Conservation (phyloP, 2,888 invertebrate species). For the Drosophila emarginata region DNA sequence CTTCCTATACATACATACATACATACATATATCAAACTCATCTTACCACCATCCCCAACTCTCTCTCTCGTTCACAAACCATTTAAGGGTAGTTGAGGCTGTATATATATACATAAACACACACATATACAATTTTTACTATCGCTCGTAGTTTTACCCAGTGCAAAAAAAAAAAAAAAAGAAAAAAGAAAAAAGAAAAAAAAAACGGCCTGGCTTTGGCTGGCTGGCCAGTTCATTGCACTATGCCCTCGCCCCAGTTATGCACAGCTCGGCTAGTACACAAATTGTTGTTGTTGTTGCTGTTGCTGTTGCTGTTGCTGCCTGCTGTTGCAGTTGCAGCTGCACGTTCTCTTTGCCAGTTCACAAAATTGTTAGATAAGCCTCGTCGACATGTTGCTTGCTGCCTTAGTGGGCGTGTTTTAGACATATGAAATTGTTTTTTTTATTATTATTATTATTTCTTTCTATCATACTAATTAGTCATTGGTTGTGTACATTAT, state of each 20-base stretch:
- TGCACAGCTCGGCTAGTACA: conserved; percentile 38
- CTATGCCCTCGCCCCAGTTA: conserved; percentile 81
- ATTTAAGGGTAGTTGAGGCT: conserved; percentile 23
- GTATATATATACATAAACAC: conserved; percentile 19
- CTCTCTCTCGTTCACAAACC: background rate
- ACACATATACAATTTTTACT: conserved; percentile 57
- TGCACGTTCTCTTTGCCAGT: conserved; percentile 58
- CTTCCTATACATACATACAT: background rate
- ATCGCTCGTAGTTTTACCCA: conserved; percentile 69
- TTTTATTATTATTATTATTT: background rate
- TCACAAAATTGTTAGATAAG: conserved; percentile 50
- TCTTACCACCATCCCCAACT: background rate
- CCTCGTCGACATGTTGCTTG: conserved; percentile 31
- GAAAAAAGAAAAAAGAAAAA: conserved; percentile 34
- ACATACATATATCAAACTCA: background rate
- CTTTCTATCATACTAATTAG: background rate
- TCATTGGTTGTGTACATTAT: background rate
- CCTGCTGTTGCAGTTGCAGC: conserved; percentile 52
- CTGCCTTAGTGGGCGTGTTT: background rate
- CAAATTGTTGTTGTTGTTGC: conserved; percentile 44
- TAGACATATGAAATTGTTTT: background rate
- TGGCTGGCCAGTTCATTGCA: conserved; percentile 63
- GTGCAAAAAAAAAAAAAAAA: conserved; percentile 45
- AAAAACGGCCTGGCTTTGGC: conserved; percentile 40
- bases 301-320: conserved; percentile 39